phyloP scores from a whole-genome alignment of 2,797 vertebrate species.

The Myripristis murdjan region DNA sequence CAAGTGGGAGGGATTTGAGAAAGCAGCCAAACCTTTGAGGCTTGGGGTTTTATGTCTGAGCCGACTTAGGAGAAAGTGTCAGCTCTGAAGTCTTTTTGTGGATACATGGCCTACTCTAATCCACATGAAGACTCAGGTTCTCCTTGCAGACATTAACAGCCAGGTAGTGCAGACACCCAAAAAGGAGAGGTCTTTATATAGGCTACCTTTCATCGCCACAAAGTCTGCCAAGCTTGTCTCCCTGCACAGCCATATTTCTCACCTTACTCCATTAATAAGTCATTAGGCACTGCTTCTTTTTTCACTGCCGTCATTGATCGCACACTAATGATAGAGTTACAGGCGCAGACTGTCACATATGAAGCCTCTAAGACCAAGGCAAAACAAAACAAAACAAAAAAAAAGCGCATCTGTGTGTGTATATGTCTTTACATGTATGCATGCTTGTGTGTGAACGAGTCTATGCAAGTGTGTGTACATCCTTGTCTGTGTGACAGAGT shows the following conservation, averaged over 20 bases:
- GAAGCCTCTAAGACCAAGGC: constrained; percentile 40
- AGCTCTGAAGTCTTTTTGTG: constrained; percentile 11
- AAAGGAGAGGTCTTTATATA: constrained; percentile 50
- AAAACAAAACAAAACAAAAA: no score
- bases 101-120: constrained; percentile 11
- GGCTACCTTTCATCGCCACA: constrained; percentile 42
- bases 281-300: constrained; percentile 68
- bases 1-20: constrained; percentile 12
- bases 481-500: constrained; percentile 51
- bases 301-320: constrained; percentile 69
- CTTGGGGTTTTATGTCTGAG: constrained; percentile 30
- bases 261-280: constrained; percentile 80
- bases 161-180: constrained; percentile 31
- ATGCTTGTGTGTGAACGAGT: constrained; percentile 56
- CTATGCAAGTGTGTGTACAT: constrained; percentile 50
- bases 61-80: constrained; percentile 14
- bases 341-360: constrained; percentile 33
- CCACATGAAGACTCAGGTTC: constrained; percentile 8
- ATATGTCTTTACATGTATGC: no score
- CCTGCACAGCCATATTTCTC: constrained; percentile 73
- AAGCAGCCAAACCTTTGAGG: neutral
- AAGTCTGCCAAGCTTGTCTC: constrained; percentile 61
- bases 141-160: constrained; percentile 20
- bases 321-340: constrained; percentile 71
- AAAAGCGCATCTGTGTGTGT: no score